These are phyloP conservation scores for Tapirus indicus DNA, from an alignment of 2,797 vertebrate species.

Conservation along the genomic window DNA sequence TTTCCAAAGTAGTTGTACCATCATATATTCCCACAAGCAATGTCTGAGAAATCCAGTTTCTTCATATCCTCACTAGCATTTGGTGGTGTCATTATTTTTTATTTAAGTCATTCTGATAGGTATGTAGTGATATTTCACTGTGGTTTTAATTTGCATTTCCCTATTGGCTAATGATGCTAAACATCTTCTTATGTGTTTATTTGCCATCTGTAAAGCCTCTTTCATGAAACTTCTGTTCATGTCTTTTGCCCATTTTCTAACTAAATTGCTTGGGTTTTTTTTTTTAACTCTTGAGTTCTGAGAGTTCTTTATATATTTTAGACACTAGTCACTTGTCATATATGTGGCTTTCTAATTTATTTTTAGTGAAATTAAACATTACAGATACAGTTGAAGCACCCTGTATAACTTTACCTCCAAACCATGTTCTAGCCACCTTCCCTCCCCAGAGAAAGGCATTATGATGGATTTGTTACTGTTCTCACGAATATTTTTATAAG, in stretches of 20 bases:
- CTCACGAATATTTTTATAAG: neutral
- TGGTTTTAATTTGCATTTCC: neutral
- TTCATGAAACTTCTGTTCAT: neutral
- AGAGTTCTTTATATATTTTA: neutral
- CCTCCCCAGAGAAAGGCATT: neutral
- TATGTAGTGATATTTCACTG: neutral
- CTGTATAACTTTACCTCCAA: neutral
- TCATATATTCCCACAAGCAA: neutral
- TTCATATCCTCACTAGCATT: neutral
- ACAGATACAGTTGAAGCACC: neutral
- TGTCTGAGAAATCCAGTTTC: neutral
- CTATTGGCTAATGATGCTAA: neutral
- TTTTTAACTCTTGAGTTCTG: neutral
- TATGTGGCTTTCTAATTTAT: neutral
- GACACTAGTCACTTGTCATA: neutral
- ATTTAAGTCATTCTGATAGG: neutral
- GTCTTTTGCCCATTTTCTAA: neutral
- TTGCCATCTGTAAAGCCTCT: neutral
- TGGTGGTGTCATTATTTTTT: neutral
- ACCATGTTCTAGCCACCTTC: neutral
- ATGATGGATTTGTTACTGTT: neutral
- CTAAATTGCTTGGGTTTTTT: neutral
- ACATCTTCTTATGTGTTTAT: neutral
- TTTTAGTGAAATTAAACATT: slow-evolving; percentile 22
- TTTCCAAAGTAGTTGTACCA: neutral